Base-by-base conservation (phyloP, 1,140 invertebrate genomes). In the Paracyclopina nana region DNA sequence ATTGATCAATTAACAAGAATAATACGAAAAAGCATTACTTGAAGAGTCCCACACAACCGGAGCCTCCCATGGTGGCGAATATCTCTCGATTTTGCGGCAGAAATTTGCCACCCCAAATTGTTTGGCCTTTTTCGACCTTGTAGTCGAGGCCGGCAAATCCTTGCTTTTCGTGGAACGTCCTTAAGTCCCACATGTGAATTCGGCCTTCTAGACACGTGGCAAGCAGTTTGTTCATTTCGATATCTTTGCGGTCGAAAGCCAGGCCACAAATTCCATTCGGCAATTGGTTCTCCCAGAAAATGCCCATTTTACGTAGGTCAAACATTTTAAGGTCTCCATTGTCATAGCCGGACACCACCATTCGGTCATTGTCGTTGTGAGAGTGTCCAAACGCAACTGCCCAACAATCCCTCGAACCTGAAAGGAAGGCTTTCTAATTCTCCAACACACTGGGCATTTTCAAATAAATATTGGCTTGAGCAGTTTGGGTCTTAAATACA, bases 321-420 rank as follows among this genome's bases (percentile, higher is more conserved):
- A 91, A 95, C 63, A 95, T 73, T 68, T 95, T 95, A 0, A 96
- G 64, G 63, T 96, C 91, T 0, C 91, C 91, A 68, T 95, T 96
- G 60, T 96, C 90, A 63, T 92, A 96, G 3, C 90, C 91, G 30
- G 87, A 80, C 53, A 76, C 78, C 1, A 95, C 75, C 50, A 82
- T 70, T 50, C 88, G 69, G 58, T 95, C 87, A 27, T 81, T 71
- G 18, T 77, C 72, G 61, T 81, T 87, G 60, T 78, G 87, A 0
- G 83, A 79, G 68, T 95, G 80, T 1, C 75, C 85, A 60, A 90
- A 88, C 11, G 75, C 71, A 8, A 88, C 84, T 3, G 76, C 63
- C 85, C 85, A 92, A 62, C 85, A 90, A 57, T 91, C 85, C 28
- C 82, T 67, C 14, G n/a, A n/a, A n/a, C n/a, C n/a, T n/a, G n/a